Evolutionary conservation across 2,797 vertebrate species (phyloP), one percentile per base, ranked within the genome.

Genomic region (Diplodus sargus): DNA sequence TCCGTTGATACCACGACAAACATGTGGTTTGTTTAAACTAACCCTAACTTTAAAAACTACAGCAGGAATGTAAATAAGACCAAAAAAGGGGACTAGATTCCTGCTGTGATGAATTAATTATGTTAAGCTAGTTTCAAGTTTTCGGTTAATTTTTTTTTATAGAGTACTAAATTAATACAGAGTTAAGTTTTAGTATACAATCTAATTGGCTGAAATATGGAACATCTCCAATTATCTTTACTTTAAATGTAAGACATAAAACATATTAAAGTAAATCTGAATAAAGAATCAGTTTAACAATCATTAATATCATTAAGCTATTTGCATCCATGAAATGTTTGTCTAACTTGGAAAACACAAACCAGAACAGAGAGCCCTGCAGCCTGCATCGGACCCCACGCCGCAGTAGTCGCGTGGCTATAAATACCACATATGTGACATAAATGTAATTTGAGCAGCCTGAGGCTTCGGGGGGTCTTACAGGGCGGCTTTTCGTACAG

Each of bases 351-450:
- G 39, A 39, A 39, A 39, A 39, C 39, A 39, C 39, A 39, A 39
- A 11, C 39, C 39, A 39, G 20, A 64, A 49, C 42, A 71, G 43
- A 67, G 47, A 67, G 65, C 25, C 56, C 67, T 49, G 25, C 20
- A 17, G 18, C 59, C 52, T 73, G 11, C 51, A 34, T 70, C 18
- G 68, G 54, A 66, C 59, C 70, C 20, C 65, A 60, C 54, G 79
- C 67, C 66, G 49, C 30, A 11, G 68, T 56, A 63, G 49, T 65
- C 76, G 69, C n/a, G 74, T 3, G 12, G 65, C 72, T 88, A 84
- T 78, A 84, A 86, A 85, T 87, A 87, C 17, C 73, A 81, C 74
- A 43, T 56, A 66, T 81, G 76, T 64, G 74, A 81, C 77, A 87
- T 83, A 51, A 83, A 65, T 75, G 79, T 80, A 25, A 86, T 73